Base-by-base conservation (phyloP, 2,888 invertebrate genomes). In the Auanema sp. region DNA sequence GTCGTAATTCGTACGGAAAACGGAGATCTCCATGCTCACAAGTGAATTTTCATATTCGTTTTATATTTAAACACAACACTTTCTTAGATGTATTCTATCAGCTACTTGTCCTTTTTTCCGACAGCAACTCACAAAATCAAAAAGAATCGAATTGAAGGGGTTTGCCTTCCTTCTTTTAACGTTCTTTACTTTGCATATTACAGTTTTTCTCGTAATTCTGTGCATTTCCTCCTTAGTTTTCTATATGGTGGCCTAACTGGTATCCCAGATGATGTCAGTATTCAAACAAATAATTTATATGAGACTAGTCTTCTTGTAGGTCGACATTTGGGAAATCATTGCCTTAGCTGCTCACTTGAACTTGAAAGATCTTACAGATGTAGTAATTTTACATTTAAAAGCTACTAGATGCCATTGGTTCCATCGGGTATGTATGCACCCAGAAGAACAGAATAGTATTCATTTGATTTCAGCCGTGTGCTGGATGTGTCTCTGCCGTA, bases 41-140 rank as follows among this genome's bases (percentile, higher is more conserved):
- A 92, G 85, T 84, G 66, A 70, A 66, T 61, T 6, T 54, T 41
- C 14, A 23, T 8, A 55, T 18, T 42, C 18, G n/a, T 18, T 18
- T 5, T 33, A 12, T 40, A n/a, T 40, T 21, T 54, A 12, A 23
- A 33, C 4, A 14, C 33, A 11, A 1, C n/a, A 23, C 51, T 51
- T 18, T 72, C 72, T 23, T 64, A 85, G 85, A 62, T 93, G 93
- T 84, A 92, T 95, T 79, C 86, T 95, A 67, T 90, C 92, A 58
- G 92, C 93, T 14, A 83, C 94, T 60, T 94, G 93, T 83, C 92
- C 91, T 83, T 94, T 93, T 85, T 95, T 95, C 85, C 92, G 92
- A 10, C 92, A 75, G 47, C 72, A 72, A 43, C 63, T 78, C 10
- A 64, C 66, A 49, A 74, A 65, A 40, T 69, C 72, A n/a, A 70